Evolutionary conservation across 2,797 vertebrate genomes (phyloP).

Genomic region (Tauraco hartlaubi): DNA sequence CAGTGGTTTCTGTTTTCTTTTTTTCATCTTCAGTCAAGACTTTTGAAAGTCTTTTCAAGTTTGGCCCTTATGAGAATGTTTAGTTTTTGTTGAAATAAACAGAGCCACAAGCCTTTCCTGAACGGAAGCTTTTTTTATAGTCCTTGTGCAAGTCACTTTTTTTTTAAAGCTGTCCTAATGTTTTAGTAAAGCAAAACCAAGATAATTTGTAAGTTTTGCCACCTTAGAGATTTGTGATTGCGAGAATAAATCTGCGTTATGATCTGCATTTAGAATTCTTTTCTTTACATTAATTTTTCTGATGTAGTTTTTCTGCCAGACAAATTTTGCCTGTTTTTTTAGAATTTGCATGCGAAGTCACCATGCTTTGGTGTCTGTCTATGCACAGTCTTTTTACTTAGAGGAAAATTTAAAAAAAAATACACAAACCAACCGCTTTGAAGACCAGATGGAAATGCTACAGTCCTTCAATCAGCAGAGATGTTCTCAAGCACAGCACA

Average conservation of each 20-base stretch:
- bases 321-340: not conserved
- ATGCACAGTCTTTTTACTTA: not conserved
- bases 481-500: not conserved
- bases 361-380: not conserved
- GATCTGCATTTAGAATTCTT: not conserved
- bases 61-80: not conserved
- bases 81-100: not conserved
- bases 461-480: not conserved
- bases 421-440: not conserved
- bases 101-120: conserved; percentile 1
- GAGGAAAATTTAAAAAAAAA: not conserved
- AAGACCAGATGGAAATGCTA: not conserved
- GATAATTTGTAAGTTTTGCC: not conserved
- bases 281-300: not conserved
- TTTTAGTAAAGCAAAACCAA: not conserved
- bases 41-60: not conserved
- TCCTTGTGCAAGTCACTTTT: not conserved
- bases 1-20: not conserved
- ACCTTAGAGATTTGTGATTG: not conserved
- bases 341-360: not conserved
- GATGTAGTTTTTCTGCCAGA: not conserved
- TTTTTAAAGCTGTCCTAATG: not conserved
- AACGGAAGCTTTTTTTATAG: not conserved
- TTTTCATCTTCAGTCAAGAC: not conserved
- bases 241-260: not conserved